A percentile compares a stretch with the other conserved stretches of the same genome.
Evolutionary conservation across 2,113 vertebrate species (phyloP).

Genomic region (Cyprinodon brontotheroides): DNA sequence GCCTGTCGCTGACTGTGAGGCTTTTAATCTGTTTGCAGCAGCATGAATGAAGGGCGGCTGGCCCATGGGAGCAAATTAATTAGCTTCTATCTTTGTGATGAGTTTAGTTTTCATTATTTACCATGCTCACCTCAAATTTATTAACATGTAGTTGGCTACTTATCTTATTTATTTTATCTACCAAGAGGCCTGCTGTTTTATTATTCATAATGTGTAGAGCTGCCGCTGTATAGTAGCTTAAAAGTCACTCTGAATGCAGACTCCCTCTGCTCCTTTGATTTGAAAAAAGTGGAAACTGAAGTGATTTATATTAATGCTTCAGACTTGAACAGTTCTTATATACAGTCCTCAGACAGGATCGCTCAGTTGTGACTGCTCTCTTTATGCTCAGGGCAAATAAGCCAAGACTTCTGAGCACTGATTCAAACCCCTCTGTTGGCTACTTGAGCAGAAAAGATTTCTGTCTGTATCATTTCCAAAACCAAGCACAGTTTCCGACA

Average conservation of each 20-base stretch:
- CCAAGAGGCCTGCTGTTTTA: neutral
- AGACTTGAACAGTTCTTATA: conserved; percentile 1
- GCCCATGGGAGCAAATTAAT: conserved; percentile 3
- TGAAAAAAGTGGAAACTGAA: conserved; percentile 19
- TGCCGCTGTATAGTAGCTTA: neutral
- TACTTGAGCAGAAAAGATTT: conserved; percentile 37
- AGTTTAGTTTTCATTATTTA: conserved; percentile 4
- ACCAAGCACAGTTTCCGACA: conserved; percentile 24
- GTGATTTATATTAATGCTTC: neutral
- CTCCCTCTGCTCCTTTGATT: conserved; percentile 18
- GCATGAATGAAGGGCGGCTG: neutral
- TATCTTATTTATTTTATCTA: neutral
- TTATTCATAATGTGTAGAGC: neutral
- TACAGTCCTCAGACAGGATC: conserved; percentile 10
- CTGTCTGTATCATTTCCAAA: conserved; percentile 35
- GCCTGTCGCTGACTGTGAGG: conserved; percentile 40
- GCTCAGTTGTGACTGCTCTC: conserved; percentile 20
- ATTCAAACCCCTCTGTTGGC: conserved; percentile 48
- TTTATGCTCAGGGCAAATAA: conserved; percentile 48
- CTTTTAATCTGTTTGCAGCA: conserved; percentile 53
- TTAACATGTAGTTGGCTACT: neutral
- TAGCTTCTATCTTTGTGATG: conserved; percentile 2
- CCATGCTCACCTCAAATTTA: neutral
- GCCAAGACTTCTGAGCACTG: conserved; percentile 29
- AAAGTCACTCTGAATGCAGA: neutral